phyloP scores from a whole-genome alignment of 1,140 invertebrate species.

The Batillaria attramentaria region DNA sequence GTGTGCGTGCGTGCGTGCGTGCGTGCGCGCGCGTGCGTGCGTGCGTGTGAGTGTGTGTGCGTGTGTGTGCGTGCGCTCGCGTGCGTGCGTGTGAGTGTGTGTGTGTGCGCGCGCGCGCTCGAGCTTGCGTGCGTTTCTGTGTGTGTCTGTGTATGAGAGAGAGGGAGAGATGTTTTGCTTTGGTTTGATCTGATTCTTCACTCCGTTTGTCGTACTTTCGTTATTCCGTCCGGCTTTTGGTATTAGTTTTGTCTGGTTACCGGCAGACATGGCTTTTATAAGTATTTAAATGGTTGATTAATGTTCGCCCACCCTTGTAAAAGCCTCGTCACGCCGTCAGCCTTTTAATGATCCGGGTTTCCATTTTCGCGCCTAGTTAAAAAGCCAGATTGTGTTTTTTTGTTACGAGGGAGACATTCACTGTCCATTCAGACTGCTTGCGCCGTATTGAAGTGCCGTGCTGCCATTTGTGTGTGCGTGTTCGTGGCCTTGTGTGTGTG shows the following conservation, averaged over 20 bases:
- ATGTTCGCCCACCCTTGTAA: too few relatives aligned
- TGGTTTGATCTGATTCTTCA: neutral
- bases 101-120: neutral
- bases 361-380: too few relatives aligned
- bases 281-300: too few relatives aligned
- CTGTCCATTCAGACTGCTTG: too few relatives aligned
- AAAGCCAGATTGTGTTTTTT: too few relatives aligned
- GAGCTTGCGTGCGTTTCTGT: neutral
- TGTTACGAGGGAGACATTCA: too few relatives aligned
- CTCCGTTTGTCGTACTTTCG: neutral
- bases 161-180: neutral
- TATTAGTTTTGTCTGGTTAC: too few relatives aligned
- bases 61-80: neutral
- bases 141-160: neutral
- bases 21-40: neutral
- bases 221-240: neutral
- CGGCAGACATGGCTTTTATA: neutral
- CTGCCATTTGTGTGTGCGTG: too few relatives aligned
- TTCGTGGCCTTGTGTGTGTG: too few relatives aligned
- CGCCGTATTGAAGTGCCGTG: too few relatives aligned
- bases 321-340: too few relatives aligned
- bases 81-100: neutral
- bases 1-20: constrained; percentile 7
- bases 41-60: neutral
- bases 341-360: too few relatives aligned